phyloP scores from a whole-genome alignment of 1,140 invertebrate species.

The Aphidius gifuensis region DNA sequence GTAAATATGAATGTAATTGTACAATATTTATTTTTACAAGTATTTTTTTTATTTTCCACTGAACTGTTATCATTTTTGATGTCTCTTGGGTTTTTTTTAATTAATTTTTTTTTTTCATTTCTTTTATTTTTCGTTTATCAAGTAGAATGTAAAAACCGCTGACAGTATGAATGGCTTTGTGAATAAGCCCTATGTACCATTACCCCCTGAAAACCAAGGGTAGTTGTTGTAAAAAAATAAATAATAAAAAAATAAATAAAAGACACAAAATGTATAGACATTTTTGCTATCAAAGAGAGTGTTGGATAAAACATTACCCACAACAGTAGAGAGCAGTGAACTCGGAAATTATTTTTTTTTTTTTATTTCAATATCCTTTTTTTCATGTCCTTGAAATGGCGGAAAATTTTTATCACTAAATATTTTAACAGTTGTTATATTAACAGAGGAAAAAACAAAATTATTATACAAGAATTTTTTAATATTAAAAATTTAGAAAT shows the following conservation, averaged over 20 bases:
- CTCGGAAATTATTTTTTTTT: neutral
- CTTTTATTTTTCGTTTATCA: neutral
- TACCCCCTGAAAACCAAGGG: neutral
- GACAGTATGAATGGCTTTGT: neutral
- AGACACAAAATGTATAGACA: neutral
- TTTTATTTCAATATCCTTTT: neutral
- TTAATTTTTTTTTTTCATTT: neutral
- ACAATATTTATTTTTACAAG: too few species aligned
- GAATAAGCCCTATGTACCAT: neutral
- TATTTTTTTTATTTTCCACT: too few species aligned
- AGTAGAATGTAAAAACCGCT: neutral
- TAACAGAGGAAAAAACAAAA: too few species aligned
- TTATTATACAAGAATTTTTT: too few species aligned
- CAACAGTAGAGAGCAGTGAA: conserved; percentile 4
- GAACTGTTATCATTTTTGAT: too few species aligned
- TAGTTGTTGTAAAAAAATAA: neutral
- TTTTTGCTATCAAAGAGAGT: neutral
- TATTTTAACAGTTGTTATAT: neutral
- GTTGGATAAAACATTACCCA: too few species aligned
- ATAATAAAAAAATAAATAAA: neutral
- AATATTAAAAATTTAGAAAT: too few species aligned
- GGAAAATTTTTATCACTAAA: neutral
- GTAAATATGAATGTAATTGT: too few species aligned
- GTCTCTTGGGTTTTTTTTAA: neutral
- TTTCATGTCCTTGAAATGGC: conserved; percentile 12